phyloP scores from a whole-genome alignment of 2,888 invertebrate genomes.

The Lasioglossum lativentre region DNA sequence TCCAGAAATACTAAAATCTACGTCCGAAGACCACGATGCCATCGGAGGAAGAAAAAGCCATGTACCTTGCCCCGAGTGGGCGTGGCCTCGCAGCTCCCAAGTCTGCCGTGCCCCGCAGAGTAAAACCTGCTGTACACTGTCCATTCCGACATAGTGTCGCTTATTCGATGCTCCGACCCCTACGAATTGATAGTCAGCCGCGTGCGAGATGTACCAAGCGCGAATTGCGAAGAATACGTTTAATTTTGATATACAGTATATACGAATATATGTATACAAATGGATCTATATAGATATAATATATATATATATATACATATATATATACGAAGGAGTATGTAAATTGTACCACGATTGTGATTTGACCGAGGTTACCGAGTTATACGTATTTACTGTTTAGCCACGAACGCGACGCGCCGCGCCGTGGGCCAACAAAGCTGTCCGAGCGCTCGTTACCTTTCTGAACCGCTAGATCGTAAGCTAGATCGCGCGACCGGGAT shows the following conservation, averaged over 20 bases:
- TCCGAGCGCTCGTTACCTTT: slow-evolving; percentile 76
- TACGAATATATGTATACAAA: slow-evolving; percentile 39
- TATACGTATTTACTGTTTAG: slow-evolving; percentile 76
- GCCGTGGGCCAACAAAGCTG: slow-evolving; percentile 67
- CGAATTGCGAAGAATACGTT: slow-evolving; percentile 50
- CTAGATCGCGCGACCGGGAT: slow-evolving; percentile 26
- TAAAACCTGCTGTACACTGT: not conserved
- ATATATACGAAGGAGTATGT: slow-evolving; percentile 33
- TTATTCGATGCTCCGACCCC: not conserved
- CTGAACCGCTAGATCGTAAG: slow-evolving; percentile 70
- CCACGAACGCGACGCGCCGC: slow-evolving; percentile 66
- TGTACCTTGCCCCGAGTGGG: not conserved
- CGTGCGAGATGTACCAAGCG: slow-evolving; percentile 51
- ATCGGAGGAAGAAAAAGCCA: not conserved
- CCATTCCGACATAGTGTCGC: not conserved
- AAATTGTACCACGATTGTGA: slow-evolving; percentile 81
- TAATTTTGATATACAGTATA: slow-evolving; percentile 61
- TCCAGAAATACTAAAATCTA: too few relatives aligned
- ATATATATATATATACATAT: not conserved
- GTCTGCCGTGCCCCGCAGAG: too few relatives aligned
- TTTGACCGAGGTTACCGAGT: slow-evolving; percentile 84
- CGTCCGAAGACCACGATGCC: not conserved
- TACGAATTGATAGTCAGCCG: slow-evolving; percentile 62
- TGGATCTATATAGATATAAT: slow-evolving; percentile 16
- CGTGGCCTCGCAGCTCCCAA: not conserved